Evolutionary conservation across 1,140 invertebrate genomes (phyloP).

Genomic region (Cecropterus lyciades): DNA sequence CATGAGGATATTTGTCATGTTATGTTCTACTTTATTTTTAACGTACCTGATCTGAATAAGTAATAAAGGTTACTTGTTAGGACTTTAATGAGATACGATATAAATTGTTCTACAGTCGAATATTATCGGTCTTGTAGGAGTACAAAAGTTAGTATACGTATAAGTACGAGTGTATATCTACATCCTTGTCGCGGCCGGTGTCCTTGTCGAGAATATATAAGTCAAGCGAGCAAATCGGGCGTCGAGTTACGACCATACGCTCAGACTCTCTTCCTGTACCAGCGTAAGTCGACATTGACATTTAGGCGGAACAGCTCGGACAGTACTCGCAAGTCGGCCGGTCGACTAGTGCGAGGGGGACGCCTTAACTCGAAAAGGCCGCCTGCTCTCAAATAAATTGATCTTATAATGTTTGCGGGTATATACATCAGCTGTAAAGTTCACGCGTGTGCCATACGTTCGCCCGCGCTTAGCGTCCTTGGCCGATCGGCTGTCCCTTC

Average conservation of each 20-base stretch:
- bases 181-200: constrained; percentile 46
- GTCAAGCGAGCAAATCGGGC: constrained; percentile 40
- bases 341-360: constrained; percentile 42
- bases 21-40: constrained; percentile 6
- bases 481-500: constrained; percentile 64
- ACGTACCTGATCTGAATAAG: constrained; percentile 8
- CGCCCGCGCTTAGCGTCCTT: constrained; percentile 63
- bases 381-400: constrained; percentile 53
- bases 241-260: constrained; percentile 44
- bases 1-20: not conserved
- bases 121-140: constrained; percentile 10
- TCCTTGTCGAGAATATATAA: constrained; percentile 56
- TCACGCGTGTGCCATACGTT: constrained; percentile 54
- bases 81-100: constrained; percentile 9
- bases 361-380: constrained; percentile 49
- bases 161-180: constrained; percentile 21
- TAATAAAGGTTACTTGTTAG: constrained; percentile 28
- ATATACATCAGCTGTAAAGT: constrained; percentile 51
- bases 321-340: constrained; percentile 24
- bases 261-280: constrained; percentile 69
- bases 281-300: constrained; percentile 69
- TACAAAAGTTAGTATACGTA: not conserved
- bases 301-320: constrained; percentile 52
- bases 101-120: constrained; percentile 12
- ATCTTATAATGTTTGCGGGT: constrained; percentile 35